These are phyloP conservation scores for Papilio polyxenes DNA, from an alignment of 1,140 invertebrate species.

Conservation along the genomic window DNA sequence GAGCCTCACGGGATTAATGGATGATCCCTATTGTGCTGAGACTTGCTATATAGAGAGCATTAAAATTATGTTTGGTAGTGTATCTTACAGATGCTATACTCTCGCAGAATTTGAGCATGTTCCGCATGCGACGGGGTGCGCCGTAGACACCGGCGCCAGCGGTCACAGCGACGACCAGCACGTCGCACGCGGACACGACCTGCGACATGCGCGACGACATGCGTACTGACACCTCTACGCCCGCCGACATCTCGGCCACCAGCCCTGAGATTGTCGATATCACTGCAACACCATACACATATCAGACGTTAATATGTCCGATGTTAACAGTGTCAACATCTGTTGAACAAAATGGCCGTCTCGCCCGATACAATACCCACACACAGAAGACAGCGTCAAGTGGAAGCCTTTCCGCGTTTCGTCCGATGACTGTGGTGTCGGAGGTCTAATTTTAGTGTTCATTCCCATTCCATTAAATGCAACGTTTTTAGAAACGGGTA, in stretches of 20 bases:
- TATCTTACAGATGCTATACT: conserved; percentile 61
- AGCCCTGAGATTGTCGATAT: conserved; percentile 68
- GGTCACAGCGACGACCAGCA: conserved; percentile 70
- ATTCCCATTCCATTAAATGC: no score
- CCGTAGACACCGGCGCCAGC: conserved; percentile 74
- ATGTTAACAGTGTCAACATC: no score
- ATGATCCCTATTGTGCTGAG: no score
- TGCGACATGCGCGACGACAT: conserved; percentile 74
- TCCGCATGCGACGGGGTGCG: conserved; percentile 69
- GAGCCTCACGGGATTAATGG: no score
- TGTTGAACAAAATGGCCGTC: no score
- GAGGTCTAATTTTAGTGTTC: no score
- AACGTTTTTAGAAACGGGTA: no score
- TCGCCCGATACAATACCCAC: no score
- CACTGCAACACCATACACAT: conserved; percentile 53
- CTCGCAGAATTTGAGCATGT: conserved; percentile 71
- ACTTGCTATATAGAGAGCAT: neutral
- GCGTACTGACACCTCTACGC: conserved; percentile 65
- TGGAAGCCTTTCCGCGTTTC: no score
- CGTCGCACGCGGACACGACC: conserved; percentile 74
- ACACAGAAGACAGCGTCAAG: no score
- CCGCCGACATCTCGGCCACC: conserved; percentile 69
- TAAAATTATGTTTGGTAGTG: neutral
- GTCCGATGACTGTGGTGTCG: no score
- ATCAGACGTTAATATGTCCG: no score